phyloP scores from a whole-genome alignment of 1,140 invertebrate genomes.

The Pachyrhynchus sulphureomaculatus region DNA sequence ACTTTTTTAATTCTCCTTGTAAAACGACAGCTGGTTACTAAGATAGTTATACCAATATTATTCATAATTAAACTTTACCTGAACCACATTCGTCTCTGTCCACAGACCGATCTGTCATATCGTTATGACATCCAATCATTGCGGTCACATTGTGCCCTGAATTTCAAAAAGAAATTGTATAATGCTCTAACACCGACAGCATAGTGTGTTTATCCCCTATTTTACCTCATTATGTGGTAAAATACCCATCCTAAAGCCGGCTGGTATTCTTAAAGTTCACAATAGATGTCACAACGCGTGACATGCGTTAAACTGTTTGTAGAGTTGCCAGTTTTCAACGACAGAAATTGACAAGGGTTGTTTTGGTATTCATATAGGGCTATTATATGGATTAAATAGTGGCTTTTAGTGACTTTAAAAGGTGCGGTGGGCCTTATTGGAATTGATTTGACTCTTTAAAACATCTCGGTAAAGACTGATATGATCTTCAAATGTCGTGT shows the following conservation, averaged over 20 bases:
- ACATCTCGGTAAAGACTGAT: not conserved
- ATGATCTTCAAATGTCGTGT: too few species aligned
- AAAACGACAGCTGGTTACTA: not conserved
- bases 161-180: slow-evolving; percentile 12
- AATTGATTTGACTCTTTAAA: slow-evolving; percentile 4
- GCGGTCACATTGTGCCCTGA: slow-evolving; percentile 16
- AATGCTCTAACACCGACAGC: slow-evolving; percentile 5
- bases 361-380: slow-evolving; percentile 7
- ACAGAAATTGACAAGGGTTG: slow-evolving; percentile 24
- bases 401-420: not conserved
- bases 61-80: slow-evolving; percentile 22
- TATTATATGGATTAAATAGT: slow-evolving; percentile 13
- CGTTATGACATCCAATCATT: slow-evolving; percentile 24
- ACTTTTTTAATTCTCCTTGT: not conserved
- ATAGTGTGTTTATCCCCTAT: slow-evolving; percentile 13
- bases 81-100: slow-evolving; percentile 20
- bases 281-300: slow-evolving; percentile 24
- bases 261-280: slow-evolving; percentile 4
- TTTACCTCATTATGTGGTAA: slow-evolving; percentile 24
- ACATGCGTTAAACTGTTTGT: slow-evolving; percentile 33
- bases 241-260: slow-evolving; percentile 14
- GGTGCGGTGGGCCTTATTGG: not conserved
- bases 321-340: slow-evolving; percentile 31
- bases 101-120: slow-evolving; percentile 20
- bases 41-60: not conserved